A percentile compares a stretch with the other conserved stretches of the same genome.
phyloP scores from a whole-genome alignment of 2,113 vertebrate species.

The Crotophaga sulcirostris region DNA sequence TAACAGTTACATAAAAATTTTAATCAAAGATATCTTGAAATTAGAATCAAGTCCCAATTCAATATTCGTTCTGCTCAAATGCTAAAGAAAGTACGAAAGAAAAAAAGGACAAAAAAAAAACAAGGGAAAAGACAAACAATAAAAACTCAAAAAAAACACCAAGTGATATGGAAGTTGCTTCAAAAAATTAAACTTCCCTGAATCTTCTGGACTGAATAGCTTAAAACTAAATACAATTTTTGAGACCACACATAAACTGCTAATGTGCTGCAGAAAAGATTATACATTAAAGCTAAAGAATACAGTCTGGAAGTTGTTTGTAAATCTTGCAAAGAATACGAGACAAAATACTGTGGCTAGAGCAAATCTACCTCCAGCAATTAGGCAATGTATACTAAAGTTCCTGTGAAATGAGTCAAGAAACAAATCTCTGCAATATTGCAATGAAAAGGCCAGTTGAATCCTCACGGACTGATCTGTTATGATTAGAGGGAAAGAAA shows the following conservation, averaged over 20 bases:
- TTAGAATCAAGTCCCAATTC: neutral
- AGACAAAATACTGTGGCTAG: neutral
- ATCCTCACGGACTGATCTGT: neutral
- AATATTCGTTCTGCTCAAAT: neutral
- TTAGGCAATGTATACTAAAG: neutral
- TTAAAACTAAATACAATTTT: neutral
- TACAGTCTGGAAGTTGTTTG: neutral
- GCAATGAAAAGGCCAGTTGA: neutral
- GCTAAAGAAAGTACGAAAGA: neutral
- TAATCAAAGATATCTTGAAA: neutral
- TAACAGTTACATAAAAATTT: too few relatives aligned
- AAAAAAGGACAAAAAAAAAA: neutral
- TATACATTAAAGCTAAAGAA: neutral
- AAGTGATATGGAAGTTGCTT: neutral
- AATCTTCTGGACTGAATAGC: neutral
- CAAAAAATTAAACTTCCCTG: neutral
- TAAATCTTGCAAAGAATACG: neutral
- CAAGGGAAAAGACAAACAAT: neutral
- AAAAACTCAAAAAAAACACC: neutral
- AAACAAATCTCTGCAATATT: neutral
- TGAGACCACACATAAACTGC: neutral
- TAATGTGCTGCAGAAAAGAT: neutral
- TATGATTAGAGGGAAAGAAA: neutral
- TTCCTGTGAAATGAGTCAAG: neutral
- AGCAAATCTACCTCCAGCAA: neutral